Evolutionary conservation across 2,888 invertebrate species (phyloP).

Genomic region (Habroteleia sp.): DNA sequence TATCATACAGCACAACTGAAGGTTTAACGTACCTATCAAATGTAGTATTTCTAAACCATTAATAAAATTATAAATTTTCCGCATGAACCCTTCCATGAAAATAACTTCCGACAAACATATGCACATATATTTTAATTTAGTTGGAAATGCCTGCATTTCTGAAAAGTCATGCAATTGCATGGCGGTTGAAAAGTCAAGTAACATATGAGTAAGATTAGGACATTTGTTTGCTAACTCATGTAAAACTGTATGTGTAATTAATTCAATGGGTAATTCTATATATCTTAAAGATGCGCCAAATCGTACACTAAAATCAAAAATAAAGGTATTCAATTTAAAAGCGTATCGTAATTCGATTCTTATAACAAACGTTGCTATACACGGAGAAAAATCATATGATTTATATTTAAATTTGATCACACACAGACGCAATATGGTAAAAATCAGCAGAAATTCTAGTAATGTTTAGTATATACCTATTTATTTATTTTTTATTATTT

Average conservation of each 20-base stretch:
- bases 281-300: constrained; percentile 94
- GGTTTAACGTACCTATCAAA: constrained; percentile 90
- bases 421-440: too few relatives aligned
- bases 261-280: constrained; percentile 96
- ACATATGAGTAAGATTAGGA: constrained; percentile 96
- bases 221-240: constrained; percentile 98
- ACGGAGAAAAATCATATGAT: too few relatives aligned
- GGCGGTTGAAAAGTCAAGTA: constrained; percentile 98
- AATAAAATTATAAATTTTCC: constrained; percentile 99
- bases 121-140: constrained; percentile 96
- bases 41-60: constrained; percentile 98
- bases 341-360: too few relatives aligned
- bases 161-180: constrained; percentile 99
- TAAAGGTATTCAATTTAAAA: too few relatives aligned
- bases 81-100: constrained; percentile 99
- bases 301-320: constrained; percentile 84
- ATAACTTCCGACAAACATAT: constrained; percentile 99
- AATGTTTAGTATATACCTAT: too few relatives aligned
- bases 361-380: too few relatives aligned
- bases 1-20: too few relatives aligned
- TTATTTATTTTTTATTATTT: too few relatives aligned
- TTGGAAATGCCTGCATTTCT: constrained; percentile 99
- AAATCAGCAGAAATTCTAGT: too few relatives aligned
- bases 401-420: too few relatives aligned
- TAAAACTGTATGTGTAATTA: constrained; percentile 97